Conservation (phyloP, 2,113 vertebrate species). For the Odobenus rosmarus region DNA sequence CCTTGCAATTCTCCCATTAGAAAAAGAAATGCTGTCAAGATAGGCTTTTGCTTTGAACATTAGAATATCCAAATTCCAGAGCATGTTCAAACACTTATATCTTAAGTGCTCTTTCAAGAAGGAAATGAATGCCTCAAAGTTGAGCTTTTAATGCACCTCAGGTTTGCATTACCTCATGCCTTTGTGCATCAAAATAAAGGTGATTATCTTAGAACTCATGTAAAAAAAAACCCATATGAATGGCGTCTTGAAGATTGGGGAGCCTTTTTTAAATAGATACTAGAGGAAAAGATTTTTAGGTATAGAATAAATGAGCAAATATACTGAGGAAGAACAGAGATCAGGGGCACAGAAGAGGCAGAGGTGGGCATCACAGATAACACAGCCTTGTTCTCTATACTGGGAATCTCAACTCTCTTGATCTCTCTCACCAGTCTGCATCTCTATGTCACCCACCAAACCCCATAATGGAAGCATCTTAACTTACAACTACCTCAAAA, state of each 20-base stretch:
- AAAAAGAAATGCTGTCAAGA: not conserved
- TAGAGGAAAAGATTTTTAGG: not conserved
- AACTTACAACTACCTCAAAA: not conserved
- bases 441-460: not conserved
- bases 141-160: not conserved
- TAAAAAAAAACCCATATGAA: not conserved
- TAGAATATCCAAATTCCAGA: not conserved
- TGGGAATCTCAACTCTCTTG: not conserved
- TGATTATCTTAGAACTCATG: not conserved
- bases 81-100: not conserved
- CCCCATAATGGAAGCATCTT: not conserved
- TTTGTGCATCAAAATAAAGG: not conserved
- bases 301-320: not conserved
- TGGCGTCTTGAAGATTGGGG: not conserved
- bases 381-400: not conserved
- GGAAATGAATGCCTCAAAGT: not conserved
- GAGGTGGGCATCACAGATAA: not conserved
- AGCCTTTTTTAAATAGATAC: not conserved
- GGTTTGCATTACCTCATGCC: rapidly evolving
- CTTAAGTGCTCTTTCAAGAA: not conserved
- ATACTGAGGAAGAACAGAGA: not conserved
- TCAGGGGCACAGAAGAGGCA: not conserved
- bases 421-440: not conserved
- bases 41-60: not conserved
- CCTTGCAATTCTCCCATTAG: not conserved